A percentile compares a stretch with the other conserved stretches of the same genome.
phyloP scores from a whole-genome alignment of 2,113 vertebrate genomes.

The Gymnogyps californianus region DNA sequence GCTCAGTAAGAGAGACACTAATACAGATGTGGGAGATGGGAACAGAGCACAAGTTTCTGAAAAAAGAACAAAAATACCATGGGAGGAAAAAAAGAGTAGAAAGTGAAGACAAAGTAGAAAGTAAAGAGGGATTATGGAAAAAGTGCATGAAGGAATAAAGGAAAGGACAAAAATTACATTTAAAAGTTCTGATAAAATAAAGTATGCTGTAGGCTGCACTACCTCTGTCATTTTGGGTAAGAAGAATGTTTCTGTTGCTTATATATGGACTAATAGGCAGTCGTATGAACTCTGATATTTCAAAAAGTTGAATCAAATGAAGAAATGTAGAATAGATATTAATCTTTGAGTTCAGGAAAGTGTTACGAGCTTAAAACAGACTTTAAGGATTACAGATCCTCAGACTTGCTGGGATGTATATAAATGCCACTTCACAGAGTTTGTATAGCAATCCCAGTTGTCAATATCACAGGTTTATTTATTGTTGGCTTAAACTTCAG shows the following conservation, averaged over 20 bases:
- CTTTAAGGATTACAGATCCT: neutral
- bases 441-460: neutral
- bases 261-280: neutral
- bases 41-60: neutral
- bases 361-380: neutral
- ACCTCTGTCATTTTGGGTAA: neutral
- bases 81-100: neutral
- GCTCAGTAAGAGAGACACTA: neutral
- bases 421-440: neutral
- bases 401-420: neutral
- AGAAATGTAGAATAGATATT: neutral
- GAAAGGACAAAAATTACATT: neutral
- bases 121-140: neutral
- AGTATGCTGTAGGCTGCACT: neutral
- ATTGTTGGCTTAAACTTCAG: neutral
- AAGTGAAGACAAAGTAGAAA: neutral
- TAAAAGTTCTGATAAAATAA: neutral
- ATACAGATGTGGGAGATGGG: neutral
- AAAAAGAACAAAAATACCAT: neutral
- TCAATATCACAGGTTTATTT: neutral
- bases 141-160: neutral
- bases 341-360: neutral
- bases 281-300: neutral
- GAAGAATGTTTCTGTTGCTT: neutral
- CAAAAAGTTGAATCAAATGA: neutral